Evolutionary conservation across 1,140 invertebrate genomes (phyloP), one percentile per base, ranked within the genome.

Genomic region (Nylanderia fulva): DNA sequence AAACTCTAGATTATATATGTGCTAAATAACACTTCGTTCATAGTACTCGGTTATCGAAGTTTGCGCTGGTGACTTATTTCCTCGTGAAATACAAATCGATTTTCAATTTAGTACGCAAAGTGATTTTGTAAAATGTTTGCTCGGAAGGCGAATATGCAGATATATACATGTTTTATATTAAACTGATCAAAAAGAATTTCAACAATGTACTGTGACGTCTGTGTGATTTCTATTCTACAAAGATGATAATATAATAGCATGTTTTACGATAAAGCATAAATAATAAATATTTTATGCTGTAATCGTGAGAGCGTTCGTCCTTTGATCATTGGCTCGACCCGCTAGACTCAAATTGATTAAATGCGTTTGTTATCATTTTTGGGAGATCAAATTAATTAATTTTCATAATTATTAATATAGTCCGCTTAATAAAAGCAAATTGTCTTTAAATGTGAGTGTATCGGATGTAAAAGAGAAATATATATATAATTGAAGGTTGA

Each of bases 261-360:
- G 21, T 68, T n/a, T n/a, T 33, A 33, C 15, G 74, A 79, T 69
- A 24, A 15, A 66, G 8, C 29, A 68, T 69, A 79, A 79, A 79
- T 82, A 82, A 82, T 82, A 66, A 58, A 82, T 72, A 45, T 58
- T 82, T 82, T 58, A 82, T 72, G n/a, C 36, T 66, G 33, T 72
- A 72, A 82, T 71, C 66, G 66, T 52, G 52, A 69, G 29, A 21
- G 33, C 76, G 64, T 63, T 74, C 74, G 54, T 86, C 58, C 71
- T 88, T 86, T 74, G 39, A 76, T 86, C 58, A 66, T 80, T 74
- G 64, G 74, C 54, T 79, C 63, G 45, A 68, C 36, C 60, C 18
- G 39, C 74, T 45, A 45, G 21, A 11, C 21, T 18, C 21, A 79
- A 79, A 80, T 85, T 48, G 39, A 39, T 18, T 72, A 76, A 68